Base-by-base conservation (phyloP, 1,140 invertebrate genomes). In the Trichonephila clavipes region DNA sequence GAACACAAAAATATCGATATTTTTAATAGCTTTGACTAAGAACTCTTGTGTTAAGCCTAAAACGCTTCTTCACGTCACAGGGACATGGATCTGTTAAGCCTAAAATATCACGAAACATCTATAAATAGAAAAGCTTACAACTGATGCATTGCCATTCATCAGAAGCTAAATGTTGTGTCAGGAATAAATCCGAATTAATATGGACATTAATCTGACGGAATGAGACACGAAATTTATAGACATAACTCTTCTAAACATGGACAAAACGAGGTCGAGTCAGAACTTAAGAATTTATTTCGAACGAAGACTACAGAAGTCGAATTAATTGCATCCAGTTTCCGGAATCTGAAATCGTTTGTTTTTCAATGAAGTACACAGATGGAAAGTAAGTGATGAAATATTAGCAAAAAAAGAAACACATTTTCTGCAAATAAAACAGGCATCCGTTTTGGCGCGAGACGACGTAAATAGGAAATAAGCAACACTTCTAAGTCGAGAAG, bases 401-500 rank as follows among this genome's bases (percentile, higher is more conserved):
- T 24, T 28, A 6, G n/a, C n/a, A 24, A 69, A 69, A 77, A 77
- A 28, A 77, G 72, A 18, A 28, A 34, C 16, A 34, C 14, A 34
- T 77, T 77, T 77, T 77, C 40, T 77, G 72, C 72, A 77, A 77
- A 77, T 77, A 28, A 8, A 34, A 28, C 28, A 16, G 16, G 16
- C 72, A 77, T 77, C 72, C 72, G 72, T 40, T 69, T 69, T 66
- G n/a, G 64, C 24, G 19, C n/a, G 69, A 40, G 72, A 40, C 10
- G 72, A 34, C 14, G 72, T 19, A 77, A 77, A 40, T 77, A 77
- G 72, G 72, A 77, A 77, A 77, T 28, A n/a, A 14, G 72, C 51
- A 77, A 40, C 72, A n/a, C n/a, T 69, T 69, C 66, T 69, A 69
- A 69, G 66, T 69, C 66, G 66, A 77, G 72, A 18, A 18, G 24